Evolutionary conservation across 1,140 invertebrate species (phyloP), one percentile per base, ranked within the genome.

Genomic region (Diorhabda elongata): DNA sequence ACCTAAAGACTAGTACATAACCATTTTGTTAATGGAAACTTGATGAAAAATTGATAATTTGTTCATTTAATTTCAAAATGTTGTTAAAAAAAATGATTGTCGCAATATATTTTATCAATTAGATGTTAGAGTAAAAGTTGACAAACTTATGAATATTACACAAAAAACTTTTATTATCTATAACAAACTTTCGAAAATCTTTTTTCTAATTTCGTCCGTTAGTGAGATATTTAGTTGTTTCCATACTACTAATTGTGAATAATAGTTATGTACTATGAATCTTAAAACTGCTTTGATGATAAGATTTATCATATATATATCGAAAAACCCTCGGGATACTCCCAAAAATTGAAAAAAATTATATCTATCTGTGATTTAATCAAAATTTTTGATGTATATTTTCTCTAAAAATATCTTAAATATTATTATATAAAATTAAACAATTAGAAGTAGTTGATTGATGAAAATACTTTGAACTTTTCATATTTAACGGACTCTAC

Each of bases 331-430:
- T 76, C 71, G 72, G 79, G 69, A 69, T 69, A 66, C 67, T 75
- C 76, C 78, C 76, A 73, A 69, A 77, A 80, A 79, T 80, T 26
- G 26, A 26, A 75, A 81, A 80, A 81, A 81, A 81, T 83, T 83
- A 83, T 82, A 82, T 83, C 81, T 83, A 82, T 83, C 82, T 83
- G 82, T 83, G 82, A 83, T 83, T 83, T 82, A 82, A 81, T 82
- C 81, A 83, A 83, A 83, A 82, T 83, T 83, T 82, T 81, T 82
- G 81, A 80, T 80, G 82, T 83, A 83, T 83, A 83, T 83, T 83
- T 83, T 83, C 81, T 83, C 82, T 83, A 83, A 82, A 81, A 81
- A 82, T 82, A 82, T 82, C 81, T 82, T 81, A 81, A 79, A 81
- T 79, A 79, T 77, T 80, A 78, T 78, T 78, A 79, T 80, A 80